Evolutionary conservation across 1,140 invertebrate species (phyloP).

Genomic region (Melitaea cinxia): DNA sequence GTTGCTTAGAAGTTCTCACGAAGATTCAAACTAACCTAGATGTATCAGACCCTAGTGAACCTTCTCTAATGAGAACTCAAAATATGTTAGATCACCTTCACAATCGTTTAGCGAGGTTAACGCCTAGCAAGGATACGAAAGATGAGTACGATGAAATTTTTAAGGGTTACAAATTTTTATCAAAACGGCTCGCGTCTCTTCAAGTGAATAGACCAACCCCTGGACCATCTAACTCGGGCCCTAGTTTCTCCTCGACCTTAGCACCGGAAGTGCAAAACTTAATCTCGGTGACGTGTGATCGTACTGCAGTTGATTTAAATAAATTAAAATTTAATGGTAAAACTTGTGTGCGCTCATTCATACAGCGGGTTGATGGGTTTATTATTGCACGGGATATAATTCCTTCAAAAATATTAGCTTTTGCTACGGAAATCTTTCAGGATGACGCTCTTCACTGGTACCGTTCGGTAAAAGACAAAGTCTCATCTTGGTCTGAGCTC

Average conservation of each 20-base stretch:
- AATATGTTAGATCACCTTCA: constrained; percentile 42
- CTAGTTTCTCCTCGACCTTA: too few relatives aligned
- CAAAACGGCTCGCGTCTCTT: too few relatives aligned
- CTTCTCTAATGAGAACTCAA: too few relatives aligned
- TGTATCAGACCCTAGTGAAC: constrained; percentile 15
- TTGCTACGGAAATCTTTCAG: constrained; percentile 47
- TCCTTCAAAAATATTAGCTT: constrained; percentile 29
- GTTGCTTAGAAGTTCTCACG: constrained; percentile 11
- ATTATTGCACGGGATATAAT: constrained; percentile 33
- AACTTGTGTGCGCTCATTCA: constrained; percentile 45
- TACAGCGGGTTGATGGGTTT: constrained; percentile 46
- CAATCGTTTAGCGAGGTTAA: too few relatives aligned
- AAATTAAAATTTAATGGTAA: constrained; percentile 40
- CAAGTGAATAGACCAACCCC: too few relatives aligned
- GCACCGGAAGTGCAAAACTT: too few relatives aligned
- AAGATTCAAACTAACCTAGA: constrained; percentile 10
- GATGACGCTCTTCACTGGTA: constrained; percentile 52
- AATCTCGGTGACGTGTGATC: too few relatives aligned
- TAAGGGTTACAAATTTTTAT: too few relatives aligned
- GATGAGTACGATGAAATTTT: too few relatives aligned
- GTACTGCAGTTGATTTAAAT: neutral
- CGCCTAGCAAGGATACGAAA: too few relatives aligned
- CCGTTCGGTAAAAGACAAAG: constrained; percentile 23
- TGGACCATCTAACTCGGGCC: too few relatives aligned
- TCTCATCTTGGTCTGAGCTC: constrained; percentile 44